Percentiles rank a stretch among this genome's conserved stretches.
phyloP scores from a whole-genome alignment of 2,888 invertebrate genomes.

The Phania funesta region DNA sequence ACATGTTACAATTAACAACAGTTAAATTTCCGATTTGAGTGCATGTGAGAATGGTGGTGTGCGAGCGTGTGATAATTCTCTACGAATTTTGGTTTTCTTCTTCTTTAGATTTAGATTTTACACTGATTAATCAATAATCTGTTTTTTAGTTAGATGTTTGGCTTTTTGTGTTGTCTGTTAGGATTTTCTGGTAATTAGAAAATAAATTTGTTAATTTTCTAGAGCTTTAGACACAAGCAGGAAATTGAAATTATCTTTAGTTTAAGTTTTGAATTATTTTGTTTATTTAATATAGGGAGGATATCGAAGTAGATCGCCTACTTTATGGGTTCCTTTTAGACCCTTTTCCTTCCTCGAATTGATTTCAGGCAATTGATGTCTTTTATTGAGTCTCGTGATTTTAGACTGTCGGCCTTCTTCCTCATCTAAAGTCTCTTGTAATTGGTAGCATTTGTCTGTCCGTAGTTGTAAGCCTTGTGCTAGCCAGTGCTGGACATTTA shows the following conservation, averaged over 20 bases:
- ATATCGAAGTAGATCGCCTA: no score
- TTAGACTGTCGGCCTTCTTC: no score
- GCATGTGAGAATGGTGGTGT: neutral
- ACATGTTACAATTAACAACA: constrained; percentile 4
- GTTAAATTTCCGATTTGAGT: constrained; percentile 7
- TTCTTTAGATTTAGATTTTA: neutral
- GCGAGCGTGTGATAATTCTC: constrained; percentile 11
- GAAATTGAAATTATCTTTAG: constrained; percentile 38
- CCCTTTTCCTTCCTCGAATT: no score
- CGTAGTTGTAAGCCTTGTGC: no score
- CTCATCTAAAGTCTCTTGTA: no score
- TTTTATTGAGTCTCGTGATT: no score
- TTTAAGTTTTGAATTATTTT: neutral
- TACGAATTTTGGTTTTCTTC: neutral
- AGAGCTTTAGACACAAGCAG: constrained; percentile 24
- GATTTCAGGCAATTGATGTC: no score
- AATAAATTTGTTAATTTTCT: constrained; percentile 43
- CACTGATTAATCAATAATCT: constrained; percentile 19
- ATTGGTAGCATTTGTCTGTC: no score
- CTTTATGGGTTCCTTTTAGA: constrained; percentile 33
- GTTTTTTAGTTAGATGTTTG: neutral
- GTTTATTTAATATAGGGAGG: constrained; percentile 10
- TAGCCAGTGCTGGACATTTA: no score
- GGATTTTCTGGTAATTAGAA: constrained; percentile 34
- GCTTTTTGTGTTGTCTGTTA: neutral